phyloP scores from a whole-genome alignment of 1,140 invertebrate species.

The Mactra quadrangularis region DNA sequence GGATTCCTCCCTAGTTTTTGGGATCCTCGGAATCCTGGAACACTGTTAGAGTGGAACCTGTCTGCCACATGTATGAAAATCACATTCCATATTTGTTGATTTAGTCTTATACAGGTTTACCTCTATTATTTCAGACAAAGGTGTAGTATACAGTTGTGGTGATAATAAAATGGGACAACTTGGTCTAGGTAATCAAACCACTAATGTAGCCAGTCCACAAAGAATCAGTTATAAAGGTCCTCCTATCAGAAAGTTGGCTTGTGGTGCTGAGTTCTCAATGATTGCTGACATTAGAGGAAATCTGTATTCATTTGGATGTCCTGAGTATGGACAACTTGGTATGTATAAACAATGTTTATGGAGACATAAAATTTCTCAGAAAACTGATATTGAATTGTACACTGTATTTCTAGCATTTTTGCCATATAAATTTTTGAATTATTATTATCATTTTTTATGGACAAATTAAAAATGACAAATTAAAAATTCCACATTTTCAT shows the following conservation, averaged over 20 bases:
- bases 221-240: constrained; percentile 88
- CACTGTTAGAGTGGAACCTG: no score
- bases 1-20: no score
- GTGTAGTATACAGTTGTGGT: constrained; percentile 93
- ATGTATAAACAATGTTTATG: no score
- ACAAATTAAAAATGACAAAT: no score
- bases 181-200: constrained; percentile 90
- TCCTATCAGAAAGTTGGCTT: constrained; percentile 92
- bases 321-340: constrained; percentile 95
- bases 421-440: not conserved
- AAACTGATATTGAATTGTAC: not conserved
- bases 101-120: no score
- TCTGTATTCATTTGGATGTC: constrained; percentile 95
- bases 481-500: no score
- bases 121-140: constrained; percentile 88
- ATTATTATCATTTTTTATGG: not conserved
- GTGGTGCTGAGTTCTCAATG: constrained; percentile 96
- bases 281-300: constrained; percentile 94
- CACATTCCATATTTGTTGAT: no score
- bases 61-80: no score
- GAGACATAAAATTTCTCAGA: no score
- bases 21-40: no score
- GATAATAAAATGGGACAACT: constrained; percentile 96
- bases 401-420: no score
- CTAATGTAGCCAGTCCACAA: constrained; percentile 88